Base-by-base conservation (phyloP, 2,888 invertebrate genomes). In the Drosophila engyochracea region DNA sequence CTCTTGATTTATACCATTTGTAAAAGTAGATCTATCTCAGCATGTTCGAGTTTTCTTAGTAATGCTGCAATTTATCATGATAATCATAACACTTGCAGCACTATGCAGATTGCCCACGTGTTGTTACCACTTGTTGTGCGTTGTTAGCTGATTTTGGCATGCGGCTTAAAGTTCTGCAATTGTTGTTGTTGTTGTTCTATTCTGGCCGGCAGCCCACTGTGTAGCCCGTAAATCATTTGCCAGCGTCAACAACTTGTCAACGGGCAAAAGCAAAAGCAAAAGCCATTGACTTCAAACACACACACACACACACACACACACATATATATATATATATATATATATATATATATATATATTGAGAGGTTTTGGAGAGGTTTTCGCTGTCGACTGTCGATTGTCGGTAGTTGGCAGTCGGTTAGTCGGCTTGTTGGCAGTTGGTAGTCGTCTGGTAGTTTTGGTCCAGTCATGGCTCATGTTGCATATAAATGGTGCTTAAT, bases 401-500 rank as follows among this genome's bases (percentile, higher is more conserved):
- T 63, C 47, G 61, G 25, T 47, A 57, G 60, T 76, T 44, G 61
- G 53, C 58, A 66, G 76, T 60, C 28, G 61, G 14, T 22, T 47
- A 6, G 44, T 47, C 44, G 44, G 14, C 22, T 31, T 54, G 44
- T 60, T 33, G 59, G 25, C 58, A 54, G 61, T 68, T 51, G 62
- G 55, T 63, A 64, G 76, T 63, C 41, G 61, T 33, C 47, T 72
- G 65, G 60, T 49, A 65, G 77, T 76, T 89, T 85, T 89, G 87
- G 83, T 76, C 82, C 88, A 85, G 83, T 86, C 84, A 89, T 82
- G 86, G 82, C 82, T 82, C 77, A 89, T 90, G 87, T 85, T 87
- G 92, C 90, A 92, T 91, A 91, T 91, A 91, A 92, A 91, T 91
- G 91, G 90, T 82, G 82, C 89, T 91, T 92, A 92, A 91, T 91